A percentile compares a stretch with the other conserved stretches of the same genome.
phyloP scores from a whole-genome alignment of 2,797 vertebrate genomes.

The Platalea minor region DNA sequence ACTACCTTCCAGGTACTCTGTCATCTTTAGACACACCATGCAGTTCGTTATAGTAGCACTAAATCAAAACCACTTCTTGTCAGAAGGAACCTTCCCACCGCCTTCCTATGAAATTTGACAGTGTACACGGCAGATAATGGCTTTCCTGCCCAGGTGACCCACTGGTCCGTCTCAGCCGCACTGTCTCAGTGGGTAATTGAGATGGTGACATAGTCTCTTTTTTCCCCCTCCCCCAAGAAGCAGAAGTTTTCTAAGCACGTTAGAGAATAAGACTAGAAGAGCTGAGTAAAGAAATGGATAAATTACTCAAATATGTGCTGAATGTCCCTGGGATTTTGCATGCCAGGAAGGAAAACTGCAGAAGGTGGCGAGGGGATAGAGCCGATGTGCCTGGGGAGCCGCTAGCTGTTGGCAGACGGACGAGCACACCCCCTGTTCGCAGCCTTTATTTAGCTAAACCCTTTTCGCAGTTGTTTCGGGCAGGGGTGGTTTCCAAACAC shows the following conservation, averaged over 20 bases:
- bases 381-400: accelerated
- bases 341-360: not conserved
- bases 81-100: not conserved
- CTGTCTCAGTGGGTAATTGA: not conserved
- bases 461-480: not conserved
- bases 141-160: not conserved
- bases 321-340: not conserved
- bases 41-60: not conserved
- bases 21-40: not conserved
- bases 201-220: not conserved
- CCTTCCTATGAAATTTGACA: not conserved
- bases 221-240: not conserved
- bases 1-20: not conserved
- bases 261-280: not conserved
- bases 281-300: not conserved
- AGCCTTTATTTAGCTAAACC: not conserved
- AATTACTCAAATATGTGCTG: not conserved
- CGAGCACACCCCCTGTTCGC: accelerated
- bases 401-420: not conserved
- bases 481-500: not conserved
- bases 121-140: not conserved
- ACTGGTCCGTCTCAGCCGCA: accelerated
- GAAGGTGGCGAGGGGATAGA: not conserved
- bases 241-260: not conserved
- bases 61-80: constrained; percentile 12